Base-by-base conservation (phyloP, 2,888 invertebrate genomes). In the Megamerina dolium region DNA sequence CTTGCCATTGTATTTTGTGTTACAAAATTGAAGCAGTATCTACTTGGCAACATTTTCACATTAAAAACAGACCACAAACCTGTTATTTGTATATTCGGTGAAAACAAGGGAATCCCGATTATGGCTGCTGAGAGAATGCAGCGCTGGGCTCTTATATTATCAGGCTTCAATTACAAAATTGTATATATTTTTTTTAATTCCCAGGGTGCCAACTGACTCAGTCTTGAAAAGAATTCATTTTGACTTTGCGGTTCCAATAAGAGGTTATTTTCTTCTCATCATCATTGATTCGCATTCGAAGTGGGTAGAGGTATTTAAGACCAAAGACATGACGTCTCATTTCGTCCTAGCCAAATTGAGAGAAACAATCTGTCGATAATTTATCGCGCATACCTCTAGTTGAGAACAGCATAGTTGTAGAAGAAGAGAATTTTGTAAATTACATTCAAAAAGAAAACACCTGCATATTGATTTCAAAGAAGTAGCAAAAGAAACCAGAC, bases 191-290 rank as follows among this genome's bases (percentile, higher is more conserved):
- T n/a, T n/a, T n/a, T n/a, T n/a, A n/a, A n/a, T n/a, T n/a, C n/a
- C n/a, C n/a, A n/a, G n/a, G n/a, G n/a, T n/a, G n/a, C n/a, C 26
- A 39, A 48, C 43, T 12, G 26, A 45, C 30, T 46, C 46, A 21
- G 33, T 35, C 10, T 45, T 41, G 45, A 39, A 32, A 6, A 27
- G 49, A 14, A 37, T 48, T 35, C 48, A 51, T 35, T 35, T 46
- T 27, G 46, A 51, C 19, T 48, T 51, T 37, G 51, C 51, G 34
- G 46, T 44, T 3, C 51, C 51, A 5, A 51, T 45, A 16, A 37
- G 19, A 14, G 26, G 32, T 16, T 20, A 21, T 40, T 39, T 47
- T 23, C 30, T 47, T n/a, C 37, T 49, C 13, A 30, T 47, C 19
- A 35, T 46, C 9, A 34, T 49, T 21, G 49, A 47, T 27, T 46